phyloP scores from a whole-genome alignment of 2,888 invertebrate species.

The Physocephala rufipes region DNA sequence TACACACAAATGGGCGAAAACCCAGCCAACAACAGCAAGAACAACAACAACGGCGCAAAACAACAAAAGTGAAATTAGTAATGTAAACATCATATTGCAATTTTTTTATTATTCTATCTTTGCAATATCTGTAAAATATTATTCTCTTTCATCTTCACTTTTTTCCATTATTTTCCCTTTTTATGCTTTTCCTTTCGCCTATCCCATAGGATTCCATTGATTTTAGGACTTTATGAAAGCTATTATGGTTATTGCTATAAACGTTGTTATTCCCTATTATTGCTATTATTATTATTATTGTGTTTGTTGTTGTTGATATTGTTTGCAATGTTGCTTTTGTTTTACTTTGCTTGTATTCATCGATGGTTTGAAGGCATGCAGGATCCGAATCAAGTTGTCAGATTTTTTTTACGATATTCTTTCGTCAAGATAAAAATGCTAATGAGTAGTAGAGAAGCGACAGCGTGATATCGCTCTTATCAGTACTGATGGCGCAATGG shows the following conservation, averaged over 20 bases:
- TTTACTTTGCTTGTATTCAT: neutral
- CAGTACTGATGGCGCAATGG: neutral
- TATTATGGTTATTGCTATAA: conserved; percentile 1
- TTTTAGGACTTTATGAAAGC: neutral
- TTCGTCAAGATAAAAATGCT: conserved; percentile 43
- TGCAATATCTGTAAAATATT: too few relatives aligned
- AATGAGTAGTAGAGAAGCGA: conserved; percentile 25
- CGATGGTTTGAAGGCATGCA: conserved; percentile 13
- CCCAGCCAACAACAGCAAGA: neutral
- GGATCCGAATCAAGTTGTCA: conserved; percentile 43
- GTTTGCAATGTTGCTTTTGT: neutral
- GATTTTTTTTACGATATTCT: conserved; percentile 43
- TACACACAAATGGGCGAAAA: too few relatives aligned
- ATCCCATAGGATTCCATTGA: neutral
- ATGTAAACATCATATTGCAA: neutral
- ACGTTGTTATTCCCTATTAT: too few relatives aligned
- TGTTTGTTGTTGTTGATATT: neutral
- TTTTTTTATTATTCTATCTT: neutral
- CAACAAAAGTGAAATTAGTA: too few relatives aligned
- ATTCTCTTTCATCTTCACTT: too few relatives aligned
- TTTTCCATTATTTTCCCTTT: too few relatives aligned
- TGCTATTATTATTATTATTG: neutral
- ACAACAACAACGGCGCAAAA: neutral
- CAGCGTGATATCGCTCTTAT: neutral
- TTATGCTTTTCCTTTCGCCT: neutral